These are phyloP conservation scores for Malaclemys terrapin DNA, from an alignment of 2,113 vertebrate species.

Conservation along the genomic window DNA sequence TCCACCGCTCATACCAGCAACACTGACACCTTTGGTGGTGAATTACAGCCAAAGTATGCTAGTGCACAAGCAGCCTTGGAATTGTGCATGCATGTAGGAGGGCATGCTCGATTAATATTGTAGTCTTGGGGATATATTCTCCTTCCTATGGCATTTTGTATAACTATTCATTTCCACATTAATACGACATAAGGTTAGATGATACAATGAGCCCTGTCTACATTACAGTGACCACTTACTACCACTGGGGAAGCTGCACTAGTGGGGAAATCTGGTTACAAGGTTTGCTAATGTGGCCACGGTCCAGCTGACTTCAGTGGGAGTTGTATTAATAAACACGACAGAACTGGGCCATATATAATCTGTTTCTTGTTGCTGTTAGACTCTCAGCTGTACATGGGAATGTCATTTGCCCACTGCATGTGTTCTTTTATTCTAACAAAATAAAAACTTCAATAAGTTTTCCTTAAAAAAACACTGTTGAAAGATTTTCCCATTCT, in stretches of 20 bases:
- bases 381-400: background rate
- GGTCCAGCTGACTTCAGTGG: background rate
- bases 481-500: background rate
- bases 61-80: background rate
- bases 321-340: background rate
- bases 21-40: background rate
- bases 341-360: background rate
- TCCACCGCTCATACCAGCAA: background rate
- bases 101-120: background rate
- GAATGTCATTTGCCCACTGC: background rate
- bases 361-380: conserved; percentile 23
- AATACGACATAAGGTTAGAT: background rate
- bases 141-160: background rate
- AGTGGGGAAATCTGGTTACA: background rate
- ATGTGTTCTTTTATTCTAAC: background rate
- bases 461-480: background rate
- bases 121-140: background rate
- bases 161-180: background rate
- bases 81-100: background rate
- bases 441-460: background rate
- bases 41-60: background rate
- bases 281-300: background rate
- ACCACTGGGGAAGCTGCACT: background rate
- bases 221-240: background rate
- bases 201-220: background rate